Base-by-base conservation (phyloP, 2,113 vertebrate species). In the Corvus hawaiiensis region DNA sequence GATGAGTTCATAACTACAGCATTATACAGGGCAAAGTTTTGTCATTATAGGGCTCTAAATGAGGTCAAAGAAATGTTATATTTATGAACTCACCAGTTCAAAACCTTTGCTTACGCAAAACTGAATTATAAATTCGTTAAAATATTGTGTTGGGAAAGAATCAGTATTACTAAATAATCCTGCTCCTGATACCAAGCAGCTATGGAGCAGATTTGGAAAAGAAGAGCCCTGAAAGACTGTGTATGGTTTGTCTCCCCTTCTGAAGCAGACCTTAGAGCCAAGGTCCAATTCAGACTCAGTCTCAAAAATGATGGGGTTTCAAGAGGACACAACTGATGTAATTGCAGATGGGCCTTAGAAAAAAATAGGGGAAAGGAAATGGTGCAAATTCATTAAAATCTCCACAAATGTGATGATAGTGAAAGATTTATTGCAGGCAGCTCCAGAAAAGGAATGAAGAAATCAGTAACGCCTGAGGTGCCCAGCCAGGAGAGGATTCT, bases 401-500 rank as follows among this genome's bases (percentile, higher is more conserved):
- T 71, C 28, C 4, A 3, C 19, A 12, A 59, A 43, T 63, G 18
- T 20, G 17, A 68, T 21, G 4, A 33, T n/a, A 51, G 20, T 7
- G 6, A 30, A 82, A 55, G 26, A 20, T 87, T 69, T 73, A 62
- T 28, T 74, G 35, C 13, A 39, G 55, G 26, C 17, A 62, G 3
- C n/a, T 62, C 49, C 26, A 76, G 35, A 69, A 76, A 54, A 76
- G 17, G 14, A 76, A 61, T 8, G 7, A 52, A 35, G 49, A 16
- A 49, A 33, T 96, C 68, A 96, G 26, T 17, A 0, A 3, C 69
- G 63, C 16, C 39, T 1, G 0, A 98, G 75, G 63, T 97, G 69
- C 27, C 94, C 94, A 5, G 73, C 44, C 19, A 98, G 94, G 66
- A 84, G 90, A 16, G 98, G 97, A 30, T 98, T 98, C 67, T 94